Conservation (phyloP, 2,113 vertebrate species). For the Engraulis encrasicolus region DNA sequence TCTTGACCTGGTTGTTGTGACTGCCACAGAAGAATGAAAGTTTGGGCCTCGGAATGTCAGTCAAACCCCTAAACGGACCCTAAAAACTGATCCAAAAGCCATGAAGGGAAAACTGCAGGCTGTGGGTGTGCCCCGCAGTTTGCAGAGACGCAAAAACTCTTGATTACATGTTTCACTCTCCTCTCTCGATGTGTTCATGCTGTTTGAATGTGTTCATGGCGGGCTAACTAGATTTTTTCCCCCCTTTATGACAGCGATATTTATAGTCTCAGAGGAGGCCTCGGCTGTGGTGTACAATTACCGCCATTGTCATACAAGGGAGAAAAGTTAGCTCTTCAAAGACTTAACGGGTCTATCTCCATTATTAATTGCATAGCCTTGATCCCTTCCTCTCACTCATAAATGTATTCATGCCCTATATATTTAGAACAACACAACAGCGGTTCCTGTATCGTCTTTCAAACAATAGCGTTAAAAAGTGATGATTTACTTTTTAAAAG, state of each 20-base stretch:
- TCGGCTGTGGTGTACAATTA: not conserved
- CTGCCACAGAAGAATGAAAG: not conserved
- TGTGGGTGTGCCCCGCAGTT: not conserved
- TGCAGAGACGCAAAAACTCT: not conserved
- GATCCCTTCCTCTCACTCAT: constrained; percentile 45
- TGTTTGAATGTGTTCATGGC: not conserved
- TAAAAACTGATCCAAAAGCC: not conserved
- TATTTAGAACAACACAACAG: constrained; percentile 35
- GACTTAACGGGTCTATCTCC: constrained; percentile 59
- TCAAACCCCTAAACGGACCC: not conserved
- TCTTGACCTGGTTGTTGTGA: not conserved
- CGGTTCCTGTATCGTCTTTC: not conserved
- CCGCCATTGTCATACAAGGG: not conserved
- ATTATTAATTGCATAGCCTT: constrained; percentile 69
- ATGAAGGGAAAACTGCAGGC: not conserved
- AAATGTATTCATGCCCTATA: constrained; percentile 26
- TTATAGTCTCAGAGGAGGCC: not conserved
- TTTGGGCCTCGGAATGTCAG: not conserved
- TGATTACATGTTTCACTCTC: not conserved
- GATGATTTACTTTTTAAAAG: constrained; percentile 57
- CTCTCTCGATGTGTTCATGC: not conserved
- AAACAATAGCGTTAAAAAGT: constrained; percentile 47
- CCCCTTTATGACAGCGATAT: not conserved
- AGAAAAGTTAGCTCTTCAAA: constrained; percentile 42
- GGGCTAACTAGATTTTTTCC: not conserved